Evolutionary conservation across 2,888 invertebrate genomes (phyloP), one percentile per base, ranked within the genome.

Genomic region (Zelleria hepariella): DNA sequence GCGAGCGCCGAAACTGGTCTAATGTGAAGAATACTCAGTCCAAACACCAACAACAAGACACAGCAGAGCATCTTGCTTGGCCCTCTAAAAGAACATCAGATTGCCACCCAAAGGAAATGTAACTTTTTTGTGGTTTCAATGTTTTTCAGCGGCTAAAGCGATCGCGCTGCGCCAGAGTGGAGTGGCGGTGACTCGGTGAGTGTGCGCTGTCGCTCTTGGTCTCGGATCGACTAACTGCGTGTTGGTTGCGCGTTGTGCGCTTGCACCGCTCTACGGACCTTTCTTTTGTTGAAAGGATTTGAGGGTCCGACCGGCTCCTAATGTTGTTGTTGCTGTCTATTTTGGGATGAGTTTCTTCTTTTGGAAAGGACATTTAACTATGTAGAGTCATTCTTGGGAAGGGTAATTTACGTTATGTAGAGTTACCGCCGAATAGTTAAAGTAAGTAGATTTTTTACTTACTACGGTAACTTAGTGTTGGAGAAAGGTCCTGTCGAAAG

Each of bases 1-100:
- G 79, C 73, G 61, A 80, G 74, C 61, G 84, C 81, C 57, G 80
- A 80, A 72, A 84, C 86, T 63, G 74, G 75, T 62, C 78, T 68
- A 65, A 82, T 74, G 73, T 75, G 73, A 65, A 82, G 80, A 73
- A 85, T 70, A 58, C 24, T 48, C 2, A 86, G 69, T 72, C 82
- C 80, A 71, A 83, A 70, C 59, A 83, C 62, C 66, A 82, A 73
- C 61, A 86, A 73, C 74, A 70, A 69, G 57, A 64, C 68, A 62
- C 66, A 69, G 62, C 68, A 73, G 72, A 73, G 63, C 82, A 85
- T 84, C 51, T 32, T 53, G n/a, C 51, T 32, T 42, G 15, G 15
- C 32, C 10, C 32, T 15, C 15, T 15, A 42, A n/a, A 42, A 42
- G 1, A 10, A 15, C 32, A 42, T 42, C 2, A 42, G 32, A 42